Evolutionary conservation across 1,140 invertebrate genomes (phyloP), one percentile per base, ranked within the genome.

Genomic region (Araneus ventricosus): DNA sequence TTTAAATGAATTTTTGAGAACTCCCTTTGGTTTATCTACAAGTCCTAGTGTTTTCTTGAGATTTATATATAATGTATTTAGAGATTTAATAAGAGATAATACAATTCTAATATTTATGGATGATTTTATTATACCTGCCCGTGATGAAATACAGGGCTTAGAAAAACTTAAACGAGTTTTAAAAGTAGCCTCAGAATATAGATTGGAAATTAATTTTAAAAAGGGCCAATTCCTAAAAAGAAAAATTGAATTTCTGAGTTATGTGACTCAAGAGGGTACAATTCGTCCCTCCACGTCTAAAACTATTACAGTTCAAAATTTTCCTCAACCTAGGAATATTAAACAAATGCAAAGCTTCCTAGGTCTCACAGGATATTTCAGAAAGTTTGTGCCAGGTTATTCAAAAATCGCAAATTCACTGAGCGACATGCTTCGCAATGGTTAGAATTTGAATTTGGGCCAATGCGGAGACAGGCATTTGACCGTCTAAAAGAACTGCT

Each of bases 341-440:
- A 94, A 94, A 75, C 95, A 96, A 52, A 22, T 95, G 5, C 67
- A 94, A 37, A 41, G 91, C 27, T 95, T 95, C 57, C 86, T 95
- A 2, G 95, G 95, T 7, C 94, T 95, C 85, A 93, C 94, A 61
- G 63, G 90, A 34, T 86, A 87, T 61, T 92, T 92, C 14, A 67
- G 37, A 39, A 87, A 86, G 24, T 75, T 86, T 75, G 70, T 86
- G 1, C 39, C 37, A 37, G 30, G 24, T 34, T 86, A 92, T 75
- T 45, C 63, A 0, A 30, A 17, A 7, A 52, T 86, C 37, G 90
- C n/a, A 4, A 86, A 61, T 57, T 59, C 84, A 22, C 52, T 92
- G 22, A 92, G 63, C 57, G 84, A 86, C 45, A 2, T 75, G 1
- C 57, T 92, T 37, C 75, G 82, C 7, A 57, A 92, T 14, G 22